A percentile compares a stretch with the other conserved stretches of the same genome.
Evolutionary conservation across 2,113 vertebrate species (phyloP).

Genomic region (Ellobius talpinus): DNA sequence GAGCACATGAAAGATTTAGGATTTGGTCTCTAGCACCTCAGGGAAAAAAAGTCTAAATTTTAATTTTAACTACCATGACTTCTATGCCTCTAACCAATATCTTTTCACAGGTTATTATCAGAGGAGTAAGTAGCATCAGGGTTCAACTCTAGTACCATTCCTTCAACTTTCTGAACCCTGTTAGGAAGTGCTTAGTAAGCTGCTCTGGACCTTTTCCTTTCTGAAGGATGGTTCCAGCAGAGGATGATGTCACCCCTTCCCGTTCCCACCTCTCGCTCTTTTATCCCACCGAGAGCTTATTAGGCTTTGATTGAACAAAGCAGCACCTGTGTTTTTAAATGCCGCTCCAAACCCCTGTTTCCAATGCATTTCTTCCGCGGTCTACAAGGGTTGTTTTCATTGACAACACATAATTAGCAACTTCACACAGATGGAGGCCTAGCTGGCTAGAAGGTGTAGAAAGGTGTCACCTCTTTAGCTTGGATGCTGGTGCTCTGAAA

Average conservation of each 20-base stretch:
- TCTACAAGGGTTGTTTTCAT: slow-evolving; percentile 72
- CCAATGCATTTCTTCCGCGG: slow-evolving; percentile 71
- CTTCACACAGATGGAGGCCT: slow-evolving; percentile 61
- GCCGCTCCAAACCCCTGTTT: slow-evolving; percentile 66
- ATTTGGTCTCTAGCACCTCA: not conserved
- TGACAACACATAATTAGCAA: slow-evolving; percentile 80
- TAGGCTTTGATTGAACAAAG: slow-evolving; percentile 77
- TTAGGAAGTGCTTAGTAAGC: slow-evolving; percentile 55
- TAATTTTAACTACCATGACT: not conserved
- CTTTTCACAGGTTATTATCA: slow-evolving; percentile 5
- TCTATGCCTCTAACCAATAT: not conserved
- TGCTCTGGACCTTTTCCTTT: slow-evolving; percentile 10
- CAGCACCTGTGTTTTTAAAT: slow-evolving; percentile 78
- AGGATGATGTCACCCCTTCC: slow-evolving; percentile 5
- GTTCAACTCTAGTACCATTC: not conserved
- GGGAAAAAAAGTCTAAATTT: not conserved
- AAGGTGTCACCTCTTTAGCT: slow-evolving; percentile 13
- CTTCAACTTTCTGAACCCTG: slow-evolving; percentile 4
- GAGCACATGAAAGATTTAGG: not conserved
- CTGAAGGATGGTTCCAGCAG: not conserved
- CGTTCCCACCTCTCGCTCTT: slow-evolving; percentile 52
- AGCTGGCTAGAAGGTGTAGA: slow-evolving; percentile 6
- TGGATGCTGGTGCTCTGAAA: slow-evolving; percentile 46
- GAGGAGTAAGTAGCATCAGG: not conserved
- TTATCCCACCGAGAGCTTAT: slow-evolving; percentile 65